Evolutionary conservation across 2,888 invertebrate species (phyloP), one percentile per base, ranked within the genome.

Genomic region (Xylophagus ater): DNA sequence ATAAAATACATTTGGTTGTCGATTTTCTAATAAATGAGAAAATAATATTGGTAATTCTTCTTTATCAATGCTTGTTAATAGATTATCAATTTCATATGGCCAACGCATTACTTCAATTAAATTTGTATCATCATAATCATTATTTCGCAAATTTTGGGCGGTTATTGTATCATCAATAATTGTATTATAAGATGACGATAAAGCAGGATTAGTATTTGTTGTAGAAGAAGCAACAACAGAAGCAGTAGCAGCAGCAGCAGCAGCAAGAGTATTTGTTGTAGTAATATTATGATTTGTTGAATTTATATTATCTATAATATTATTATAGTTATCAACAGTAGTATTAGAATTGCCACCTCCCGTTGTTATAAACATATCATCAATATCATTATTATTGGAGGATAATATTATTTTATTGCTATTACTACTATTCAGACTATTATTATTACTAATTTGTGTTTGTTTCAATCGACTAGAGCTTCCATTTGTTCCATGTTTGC

Each of bases 51-150:
- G 93, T 58, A 94, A 68, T 67, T 90, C 83, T 63, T 89, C 89
- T 65, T 83, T 84, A 63, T 92, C 88, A 54, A 93, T 81, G 60
- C 84, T 88, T 57, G 82, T 80, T 50, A 93, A 69, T 46, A 92
- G 65, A 57, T 87, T 80, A 57, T 89, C 88, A 64, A 88, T 85
- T 65, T 89, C 88, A 60, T 92, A 92, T 53, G 88, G 85, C 81
- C 82, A 82, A 56, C 78, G 67, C 54, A 78, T 75, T 46, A 83
- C 82, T 68, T 85, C 83, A 59, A 81, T 72, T 57, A 81, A 68
- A 48, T 76, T 75, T 53, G 77, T 76, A 51, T 80, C 78, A 21
- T 49, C 49, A n/a, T n/a, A n/a, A n/a, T n/a, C n/a, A n/a, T n/a
- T n/a, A n/a, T n/a, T n/a, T n/a, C n/a, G n/a, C n/a, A n/a, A n/a